These are phyloP conservation scores for Pseudomugil tenellus DNA, from an alignment of 2,797 vertebrate species.

Conservation along the genomic window DNA sequence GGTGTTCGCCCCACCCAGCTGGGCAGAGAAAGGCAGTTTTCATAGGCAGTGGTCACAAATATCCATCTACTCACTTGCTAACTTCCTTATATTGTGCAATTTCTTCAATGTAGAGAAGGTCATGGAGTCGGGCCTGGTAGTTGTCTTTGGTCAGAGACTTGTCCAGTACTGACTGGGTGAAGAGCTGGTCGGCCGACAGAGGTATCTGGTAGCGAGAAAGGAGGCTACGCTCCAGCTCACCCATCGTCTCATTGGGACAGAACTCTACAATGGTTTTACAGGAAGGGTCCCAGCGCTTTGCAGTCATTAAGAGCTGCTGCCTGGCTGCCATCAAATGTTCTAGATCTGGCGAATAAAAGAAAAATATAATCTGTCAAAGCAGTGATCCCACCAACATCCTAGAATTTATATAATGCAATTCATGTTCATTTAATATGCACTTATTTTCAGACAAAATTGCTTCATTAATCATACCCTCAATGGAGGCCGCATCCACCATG, in stretches of 20 bases:
- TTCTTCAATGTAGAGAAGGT: constrained; percentile 98
- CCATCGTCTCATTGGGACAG: constrained; percentile 91
- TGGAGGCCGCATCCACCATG: constrained; percentile 98
- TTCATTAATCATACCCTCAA: constrained; percentile 87
- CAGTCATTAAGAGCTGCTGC: constrained; percentile 94
- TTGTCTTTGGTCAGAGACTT: constrained; percentile 95
- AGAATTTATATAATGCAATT: not conserved
- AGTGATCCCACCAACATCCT: not conserved
- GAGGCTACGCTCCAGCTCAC: constrained; percentile 95
- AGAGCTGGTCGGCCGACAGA: constrained; percentile 97
- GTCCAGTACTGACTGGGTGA: constrained; percentile 98
- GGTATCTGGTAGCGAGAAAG: constrained; percentile 98
- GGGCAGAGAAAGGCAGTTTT: not conserved
- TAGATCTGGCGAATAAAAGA: constrained; percentile 83
- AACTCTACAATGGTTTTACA: constrained; percentile 98
- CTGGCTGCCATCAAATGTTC: constrained; percentile 96
- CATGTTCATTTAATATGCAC: not conserved
- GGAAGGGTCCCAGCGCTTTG: constrained; percentile 97
- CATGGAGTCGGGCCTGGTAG: constrained; percentile 96
- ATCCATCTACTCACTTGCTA: constrained; percentile 92
- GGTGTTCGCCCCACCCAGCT: not conserved
- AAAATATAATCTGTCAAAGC: not conserved
- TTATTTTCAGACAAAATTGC: not conserved
- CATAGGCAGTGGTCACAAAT: not conserved
- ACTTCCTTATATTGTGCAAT: constrained; percentile 99